These are phyloP conservation scores for Ophion slaviceki DNA, from an alignment of 2,888 invertebrate genomes.

Conservation along the genomic window DNA sequence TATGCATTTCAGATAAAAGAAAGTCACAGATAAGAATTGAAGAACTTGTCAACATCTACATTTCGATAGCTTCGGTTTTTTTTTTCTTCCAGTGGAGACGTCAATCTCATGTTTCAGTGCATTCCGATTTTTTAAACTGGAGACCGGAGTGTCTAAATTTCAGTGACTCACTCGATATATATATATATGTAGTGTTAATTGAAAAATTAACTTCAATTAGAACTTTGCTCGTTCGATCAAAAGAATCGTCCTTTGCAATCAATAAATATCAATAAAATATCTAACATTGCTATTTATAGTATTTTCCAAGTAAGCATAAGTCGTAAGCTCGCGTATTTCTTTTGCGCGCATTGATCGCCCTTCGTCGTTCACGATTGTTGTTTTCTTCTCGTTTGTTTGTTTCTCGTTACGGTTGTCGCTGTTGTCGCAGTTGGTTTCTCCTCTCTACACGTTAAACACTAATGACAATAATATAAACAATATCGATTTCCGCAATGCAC, in stretches of 20 bases:
- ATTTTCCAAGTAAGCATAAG: constrained; percentile 77
- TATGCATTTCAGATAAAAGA: too few species aligned
- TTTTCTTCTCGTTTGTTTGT: constrained; percentile 22
- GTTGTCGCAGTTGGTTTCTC: background rate
- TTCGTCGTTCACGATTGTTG: constrained; percentile 66
- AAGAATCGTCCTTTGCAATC: constrained; percentile 74
- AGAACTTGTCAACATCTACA: too few species aligned
- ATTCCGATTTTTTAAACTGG: too few species aligned
- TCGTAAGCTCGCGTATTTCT: constrained; percentile 74
- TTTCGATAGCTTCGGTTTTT: background rate
- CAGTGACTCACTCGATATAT: constrained; percentile 38
- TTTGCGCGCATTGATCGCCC: constrained; percentile 34
- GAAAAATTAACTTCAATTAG: constrained; percentile 69
- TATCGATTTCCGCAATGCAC: constrained; percentile 74
- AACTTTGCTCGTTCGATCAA: constrained; percentile 62
- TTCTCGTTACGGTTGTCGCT: constrained; percentile 6
- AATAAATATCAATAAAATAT: constrained; percentile 83
- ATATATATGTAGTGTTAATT: constrained; percentile 35
- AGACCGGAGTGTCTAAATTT: background rate
- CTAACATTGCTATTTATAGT: constrained; percentile 80
- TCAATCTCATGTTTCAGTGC: too few species aligned
- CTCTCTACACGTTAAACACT: constrained; percentile 77
- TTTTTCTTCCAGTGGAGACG: background rate
- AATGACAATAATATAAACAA: constrained; percentile 82
- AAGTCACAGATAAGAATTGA: too few species aligned